Base-by-base conservation (phyloP, 1,140 invertebrate species). In the Phenacoccus solenopsis region DNA sequence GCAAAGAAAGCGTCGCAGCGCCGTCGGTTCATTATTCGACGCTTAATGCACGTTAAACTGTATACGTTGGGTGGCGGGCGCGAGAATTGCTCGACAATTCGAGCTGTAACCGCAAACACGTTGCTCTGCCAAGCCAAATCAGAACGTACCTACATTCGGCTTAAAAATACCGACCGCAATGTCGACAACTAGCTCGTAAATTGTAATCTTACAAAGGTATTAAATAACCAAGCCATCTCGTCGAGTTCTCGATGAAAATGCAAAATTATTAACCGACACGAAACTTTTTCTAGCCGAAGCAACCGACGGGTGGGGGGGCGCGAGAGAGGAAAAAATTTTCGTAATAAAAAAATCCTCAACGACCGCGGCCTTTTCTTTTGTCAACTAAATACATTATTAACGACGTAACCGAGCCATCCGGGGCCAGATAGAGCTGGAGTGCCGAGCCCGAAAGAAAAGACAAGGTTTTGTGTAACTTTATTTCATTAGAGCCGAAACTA, bases 401-500 rank as follows among this genome's bases (percentile, higher is more conserved):
- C 38, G 38, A 49, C 38, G 38, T 49, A 49, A 49, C 38, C 16
- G 38, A 49, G 38, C 38, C 16, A 49, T 49, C 38, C 38, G 13
- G 20, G 13, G 16, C 38, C 38, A 9, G 20, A n/a, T 3, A 49
- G 38, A n/a, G 38, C 16, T 5, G 20, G 16, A 49, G 38, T 5
- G 30, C n/a, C n/a, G n/a, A n/a, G n/a, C n/a, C n/a, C 13, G 5
- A n/a, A 49, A 64, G 59, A 27, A 64, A 64, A 64, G 22, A 64
- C 21, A 27, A 64, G 22, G 22, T 64, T 25, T 64, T 64, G 20
- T 64, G 59, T 64, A 64, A 64, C 59, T 64, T 64, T 64, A 64
- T 64, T 64, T 64, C 59, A 64, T 64, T 64, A 64, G 59, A 64
- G 25, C 25, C 21, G 21, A 64, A 64, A 64, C 59, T 24, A 64